A percentile compares a stretch with the other conserved stretches of the same genome.
Conservation (phyloP, 2,888 invertebrate species). For the Diloba caeruleocephala region DNA sequence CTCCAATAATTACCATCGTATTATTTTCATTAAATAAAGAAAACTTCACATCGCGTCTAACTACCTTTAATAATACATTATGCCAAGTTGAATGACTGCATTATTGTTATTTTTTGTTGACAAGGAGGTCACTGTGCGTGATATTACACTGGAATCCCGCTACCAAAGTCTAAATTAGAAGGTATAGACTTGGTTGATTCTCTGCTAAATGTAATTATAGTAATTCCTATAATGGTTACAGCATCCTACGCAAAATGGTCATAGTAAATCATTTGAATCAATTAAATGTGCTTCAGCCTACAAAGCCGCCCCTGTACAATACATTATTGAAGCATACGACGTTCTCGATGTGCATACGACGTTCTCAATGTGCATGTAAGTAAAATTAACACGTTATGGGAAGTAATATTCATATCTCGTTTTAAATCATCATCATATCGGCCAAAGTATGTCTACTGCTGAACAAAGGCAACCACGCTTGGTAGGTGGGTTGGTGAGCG, state of each 20-base stretch:
- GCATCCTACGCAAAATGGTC: conserved; percentile 68
- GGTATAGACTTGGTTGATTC: conserved; percentile 56
- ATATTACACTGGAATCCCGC: conserved; percentile 60
- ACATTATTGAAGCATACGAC: conserved; percentile 8
- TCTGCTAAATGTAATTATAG: conserved; percentile 63
- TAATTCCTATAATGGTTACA: conserved; percentile 65
- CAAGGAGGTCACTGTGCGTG: conserved; percentile 61
- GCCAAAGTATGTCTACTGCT: no score
- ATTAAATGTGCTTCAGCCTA: conserved; percentile 61
- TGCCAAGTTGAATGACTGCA: conserved; percentile 74
- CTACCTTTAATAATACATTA: conserved; percentile 66
- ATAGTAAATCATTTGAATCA: conserved; percentile 61
- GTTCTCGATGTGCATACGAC: not conserved
- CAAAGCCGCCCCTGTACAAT: conserved; percentile 13
- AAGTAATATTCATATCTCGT: no score
- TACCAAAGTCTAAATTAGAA: conserved; percentile 64
- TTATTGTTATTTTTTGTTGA: conserved; percentile 73
- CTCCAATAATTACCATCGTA: conserved; percentile 58
- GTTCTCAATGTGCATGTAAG: no score
- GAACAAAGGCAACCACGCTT: no score
- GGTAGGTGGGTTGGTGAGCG: no score
- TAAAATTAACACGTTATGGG: no score
- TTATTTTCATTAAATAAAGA: conserved; percentile 52
- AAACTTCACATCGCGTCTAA: conserved; percentile 56
- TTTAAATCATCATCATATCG: no score